Conservation (phyloP, 2,888 invertebrate species). For the Hirtodrosophila confusa region DNA sequence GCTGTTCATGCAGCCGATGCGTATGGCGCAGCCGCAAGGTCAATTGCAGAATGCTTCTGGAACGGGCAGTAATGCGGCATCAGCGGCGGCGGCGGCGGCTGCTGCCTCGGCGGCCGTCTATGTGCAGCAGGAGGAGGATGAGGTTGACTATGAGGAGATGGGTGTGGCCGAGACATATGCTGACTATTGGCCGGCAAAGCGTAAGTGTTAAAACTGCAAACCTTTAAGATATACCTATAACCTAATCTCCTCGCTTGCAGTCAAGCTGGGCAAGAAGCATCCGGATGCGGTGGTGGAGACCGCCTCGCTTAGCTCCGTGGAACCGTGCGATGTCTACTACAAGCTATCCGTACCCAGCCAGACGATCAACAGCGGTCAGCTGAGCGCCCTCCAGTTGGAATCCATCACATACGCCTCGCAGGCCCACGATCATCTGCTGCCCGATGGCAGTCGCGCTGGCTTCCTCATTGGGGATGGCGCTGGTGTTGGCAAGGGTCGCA, state of each 20-base stretch:
- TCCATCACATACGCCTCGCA: slow-evolving; percentile 98
- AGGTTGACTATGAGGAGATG: slow-evolving; percentile 97
- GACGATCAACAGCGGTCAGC: slow-evolving; percentile 91
- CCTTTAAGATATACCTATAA: no score
- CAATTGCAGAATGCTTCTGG: slow-evolving; percentile 13
- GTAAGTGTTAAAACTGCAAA: slow-evolving; percentile 85
- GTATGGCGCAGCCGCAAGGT: slow-evolving; percentile 17
- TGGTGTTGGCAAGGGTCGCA: slow-evolving; percentile 98
- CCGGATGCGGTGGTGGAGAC: slow-evolving; percentile 99
- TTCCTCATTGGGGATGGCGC: slow-evolving; percentile 99
- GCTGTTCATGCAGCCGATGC: slow-evolving; percentile 87
- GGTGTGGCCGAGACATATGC: slow-evolving; percentile 99
- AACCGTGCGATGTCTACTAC: slow-evolving; percentile 97
- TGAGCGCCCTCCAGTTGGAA: slow-evolving; percentile 98
- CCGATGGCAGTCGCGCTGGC: slow-evolving; percentile 95
- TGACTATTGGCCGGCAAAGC: slow-evolving; percentile 98
- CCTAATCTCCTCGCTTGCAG: slow-evolving; percentile 84
- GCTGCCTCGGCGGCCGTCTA: slow-evolving; percentile 40
- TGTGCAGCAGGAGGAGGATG: slow-evolving; percentile 87
- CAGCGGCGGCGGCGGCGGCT: slow-evolving; percentile 27
- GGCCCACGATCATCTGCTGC: slow-evolving; percentile 95
- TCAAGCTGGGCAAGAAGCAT: slow-evolving; percentile 97
- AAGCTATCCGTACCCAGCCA: slow-evolving; percentile 92
- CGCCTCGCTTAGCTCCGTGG: slow-evolving; percentile 97
- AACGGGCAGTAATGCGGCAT: slow-evolving; percentile 20